A percentile compares a stretch with the other conserved stretches of the same genome.
Evolutionary conservation across 2,888 invertebrate species (phyloP).

Genomic region (Leucoptera coffeella): DNA sequence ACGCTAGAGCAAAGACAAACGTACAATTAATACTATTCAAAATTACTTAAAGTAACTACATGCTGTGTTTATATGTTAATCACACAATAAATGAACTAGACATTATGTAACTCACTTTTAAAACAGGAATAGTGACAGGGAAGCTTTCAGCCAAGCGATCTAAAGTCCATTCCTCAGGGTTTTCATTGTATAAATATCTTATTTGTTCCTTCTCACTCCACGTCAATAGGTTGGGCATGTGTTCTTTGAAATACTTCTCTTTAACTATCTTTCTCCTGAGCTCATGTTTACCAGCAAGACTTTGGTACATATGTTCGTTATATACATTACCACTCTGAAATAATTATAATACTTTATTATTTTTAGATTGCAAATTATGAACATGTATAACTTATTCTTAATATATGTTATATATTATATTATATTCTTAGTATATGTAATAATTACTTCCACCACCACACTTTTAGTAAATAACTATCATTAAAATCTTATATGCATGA

Average conservation of each 20-base stretch:
- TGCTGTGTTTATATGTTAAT: slow-evolving; percentile 1
- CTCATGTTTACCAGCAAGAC: slow-evolving; percentile 35
- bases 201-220: slow-evolving; percentile 86
- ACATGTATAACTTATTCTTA: too few relatives aligned
- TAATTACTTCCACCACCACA: too few relatives aligned
- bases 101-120: slow-evolving; percentile 32
- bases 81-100: slow-evolving; percentile 1
- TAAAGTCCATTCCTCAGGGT: slow-evolving; percentile 72
- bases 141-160: slow-evolving; percentile 74
- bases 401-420: too few relatives aligned
- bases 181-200: slow-evolving; percentile 54
- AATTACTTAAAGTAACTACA: too few relatives aligned
- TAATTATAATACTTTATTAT: too few relatives aligned
- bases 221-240: slow-evolving; percentile 68
- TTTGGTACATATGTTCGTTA: slow-evolving; percentile 46
- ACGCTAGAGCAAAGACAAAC: too few relatives aligned
- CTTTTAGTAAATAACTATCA: too few relatives aligned
- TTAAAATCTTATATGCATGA: too few relatives aligned
- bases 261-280: slow-evolving; percentile 53
- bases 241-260: slow-evolving; percentile 65
- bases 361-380: too few relatives aligned
- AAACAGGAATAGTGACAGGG: slow-evolving; percentile 61
- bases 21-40: too few relatives aligned
- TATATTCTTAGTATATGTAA: too few relatives aligned
- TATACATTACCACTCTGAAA: slow-evolving; percentile 41